Base-by-base conservation (phyloP, 1,140 invertebrate species). In the Penaeus chinensis region DNA sequence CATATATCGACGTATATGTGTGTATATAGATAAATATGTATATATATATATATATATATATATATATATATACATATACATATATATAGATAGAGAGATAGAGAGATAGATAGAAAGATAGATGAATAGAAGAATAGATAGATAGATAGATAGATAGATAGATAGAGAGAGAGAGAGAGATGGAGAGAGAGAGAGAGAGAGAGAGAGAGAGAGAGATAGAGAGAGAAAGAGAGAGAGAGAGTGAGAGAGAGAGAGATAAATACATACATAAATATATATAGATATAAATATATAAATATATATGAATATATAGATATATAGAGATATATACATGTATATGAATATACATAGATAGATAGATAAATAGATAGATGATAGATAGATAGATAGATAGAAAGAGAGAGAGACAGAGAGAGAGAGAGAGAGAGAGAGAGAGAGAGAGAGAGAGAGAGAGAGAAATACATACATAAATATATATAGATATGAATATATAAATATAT, bases 401-500 rank as follows among this genome's bases (percentile, higher is more conserved):
- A 61, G 47, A 61, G 47, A 20, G 60, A 61, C 22, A 61, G 79
- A 81, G 79, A 61, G 42, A 60, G 42, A 81, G 60, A 60, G 79
- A 81, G n/a, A 63, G 79, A 61, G 79, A 62, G 79, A 81, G 24
- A 61, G 54, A 32, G 79, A 62, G 42, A 24, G 22, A 62, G 79
- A 62, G 20, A 10, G 42, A 10, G 3, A 47, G 42, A 47, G 42
- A 47, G 10, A 10, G 42, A 10, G 42, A 10, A 47, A n/a, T n/a
- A n/a, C n/a, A n/a, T n/a, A n/a, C n/a, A n/a, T n/a, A n/a, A n/a
- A n/a, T n/a, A n/a, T n/a, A n/a, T n/a, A n/a, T n/a, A n/a, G n/a
- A n/a, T n/a, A n/a, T n/a, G n/a, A n/a, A n/a, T n/a, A n/a, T n/a
- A n/a, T n/a, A n/a, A n/a, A n/a, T n/a, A n/a, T n/a, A n/a, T n/a